These are phyloP conservation scores for Rambutsinella grinnellia DNA, from an alignment of 2,888 invertebrate species.

Conservation along the genomic window DNA sequence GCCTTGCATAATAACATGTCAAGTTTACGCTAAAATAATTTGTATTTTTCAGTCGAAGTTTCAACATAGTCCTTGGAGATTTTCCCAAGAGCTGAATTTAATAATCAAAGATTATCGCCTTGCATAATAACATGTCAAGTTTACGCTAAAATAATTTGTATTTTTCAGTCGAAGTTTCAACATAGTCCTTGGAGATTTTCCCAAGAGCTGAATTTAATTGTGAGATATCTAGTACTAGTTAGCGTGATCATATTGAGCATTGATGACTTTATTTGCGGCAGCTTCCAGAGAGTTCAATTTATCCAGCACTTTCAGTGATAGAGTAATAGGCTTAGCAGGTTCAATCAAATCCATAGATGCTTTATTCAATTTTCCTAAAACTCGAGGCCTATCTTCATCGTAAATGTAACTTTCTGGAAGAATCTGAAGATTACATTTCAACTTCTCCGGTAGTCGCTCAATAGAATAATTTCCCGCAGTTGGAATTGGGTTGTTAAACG, in stretches of 20 bases:
- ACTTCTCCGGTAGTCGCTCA: neutral
- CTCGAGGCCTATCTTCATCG: conserved; percentile 31
- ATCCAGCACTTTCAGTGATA: neutral
- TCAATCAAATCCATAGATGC: conserved; percentile 18
- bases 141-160: too few relatives aligned
- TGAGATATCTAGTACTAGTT: neutral
- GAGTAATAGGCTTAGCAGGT: conserved; percentile 22
- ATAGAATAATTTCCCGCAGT: conserved; percentile 33
- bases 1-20: neutral
- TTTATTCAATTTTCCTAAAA: conserved; percentile 28
- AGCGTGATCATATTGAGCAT: neutral
- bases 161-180: too few relatives aligned
- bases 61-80: too few relatives aligned
- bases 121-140: neutral
- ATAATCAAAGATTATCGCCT: neutral
- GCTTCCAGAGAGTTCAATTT: neutral
- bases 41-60: too few relatives aligned
- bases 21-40: too few relatives aligned
- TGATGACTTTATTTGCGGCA: neutral
- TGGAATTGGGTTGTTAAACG: conserved; percentile 3
- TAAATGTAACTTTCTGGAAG: conserved; percentile 12
- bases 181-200: too few relatives aligned
- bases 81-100: too few relatives aligned
- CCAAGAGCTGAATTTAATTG: neutral
- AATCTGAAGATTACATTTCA: neutral